Conservation (phyloP, 2,888 invertebrate genomes). For the Cheilosia urbana region DNA sequence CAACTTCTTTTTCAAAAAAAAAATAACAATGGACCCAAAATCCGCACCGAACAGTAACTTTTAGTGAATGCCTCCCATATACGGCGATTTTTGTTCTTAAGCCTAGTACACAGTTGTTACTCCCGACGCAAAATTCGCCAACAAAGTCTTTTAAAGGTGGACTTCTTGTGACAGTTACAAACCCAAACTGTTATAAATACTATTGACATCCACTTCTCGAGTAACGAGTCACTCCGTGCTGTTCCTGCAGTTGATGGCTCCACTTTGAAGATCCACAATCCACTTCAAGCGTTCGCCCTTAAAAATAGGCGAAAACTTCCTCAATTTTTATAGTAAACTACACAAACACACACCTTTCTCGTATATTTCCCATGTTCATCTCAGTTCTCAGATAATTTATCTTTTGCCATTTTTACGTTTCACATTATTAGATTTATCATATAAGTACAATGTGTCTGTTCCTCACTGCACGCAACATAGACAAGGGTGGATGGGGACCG, state of each 20-base stretch:
- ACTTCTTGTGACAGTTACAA: too few relatives aligned
- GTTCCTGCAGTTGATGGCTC: slow-evolving; percentile 11
- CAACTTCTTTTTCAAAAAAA: too few relatives aligned
- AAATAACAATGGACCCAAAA: too few relatives aligned
- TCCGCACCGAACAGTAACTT: too few relatives aligned
- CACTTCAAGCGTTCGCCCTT: slow-evolving; percentile 12
- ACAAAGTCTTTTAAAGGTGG: too few relatives aligned
- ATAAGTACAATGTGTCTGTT: slow-evolving; percentile 18
- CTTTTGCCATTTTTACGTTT: slow-evolving; percentile 21
- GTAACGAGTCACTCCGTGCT: not conserved
- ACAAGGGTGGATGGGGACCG: not conserved
- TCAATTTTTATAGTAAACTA: not conserved
- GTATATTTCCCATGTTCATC: slow-evolving; percentile 11
- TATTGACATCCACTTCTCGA: not conserved
- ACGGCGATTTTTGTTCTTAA: too few relatives aligned
- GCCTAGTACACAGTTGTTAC: too few relatives aligned
- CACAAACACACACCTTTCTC: not conserved
- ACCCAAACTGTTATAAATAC: too few relatives aligned
- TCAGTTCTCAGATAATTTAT: slow-evolving; percentile 38
- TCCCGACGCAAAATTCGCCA: too few relatives aligned
- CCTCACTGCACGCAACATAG: slow-evolving; percentile 3
- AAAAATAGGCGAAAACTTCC: slow-evolving; percentile 12
- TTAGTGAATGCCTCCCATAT: too few relatives aligned
- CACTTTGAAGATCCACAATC: slow-evolving; percentile 5
- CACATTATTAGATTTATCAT: slow-evolving; percentile 52